These are phyloP conservation scores for Cariama cristata DNA, from an alignment of 2,113 vertebrate species.

Conservation along the genomic window DNA sequence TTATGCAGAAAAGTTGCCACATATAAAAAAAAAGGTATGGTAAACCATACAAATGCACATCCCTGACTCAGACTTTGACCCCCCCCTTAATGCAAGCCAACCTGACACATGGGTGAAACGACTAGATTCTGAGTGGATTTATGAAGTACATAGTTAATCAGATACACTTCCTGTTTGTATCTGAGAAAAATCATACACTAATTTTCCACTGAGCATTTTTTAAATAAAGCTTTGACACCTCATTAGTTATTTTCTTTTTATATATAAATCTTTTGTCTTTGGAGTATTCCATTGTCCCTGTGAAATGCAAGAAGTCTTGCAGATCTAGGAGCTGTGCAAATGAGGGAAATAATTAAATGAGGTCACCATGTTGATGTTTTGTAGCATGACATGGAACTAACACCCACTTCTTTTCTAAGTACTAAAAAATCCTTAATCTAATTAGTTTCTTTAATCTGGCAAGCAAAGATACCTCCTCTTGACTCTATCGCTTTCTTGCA, in stretches of 20 bases:
- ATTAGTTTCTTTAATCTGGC: slow-evolving; percentile 77
- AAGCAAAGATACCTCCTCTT: slow-evolving; percentile 57
- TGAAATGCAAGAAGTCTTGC: slow-evolving; percentile 50
- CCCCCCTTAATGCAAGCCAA: not conserved
- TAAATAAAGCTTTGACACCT: slow-evolving; percentile 19
- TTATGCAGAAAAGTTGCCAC: not conserved
- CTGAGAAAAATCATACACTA: not conserved
- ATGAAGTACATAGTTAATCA: not conserved
- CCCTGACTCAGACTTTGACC: not conserved
- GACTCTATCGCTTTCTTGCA: slow-evolving; percentile 29
- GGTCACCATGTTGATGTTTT: slow-evolving; percentile 49
- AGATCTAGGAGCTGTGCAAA: slow-evolving; percentile 52
- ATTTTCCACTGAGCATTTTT: not conserved
- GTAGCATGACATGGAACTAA: slow-evolving; percentile 60
- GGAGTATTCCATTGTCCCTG: slow-evolving; percentile 47
- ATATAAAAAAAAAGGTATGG: not conserved
- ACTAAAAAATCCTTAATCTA: slow-evolving; percentile 71
- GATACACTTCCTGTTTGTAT: not conserved
- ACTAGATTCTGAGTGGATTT: not conserved
- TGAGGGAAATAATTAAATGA: slow-evolving; percentile 71
- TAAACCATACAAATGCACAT: not conserved
- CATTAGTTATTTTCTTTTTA: slow-evolving; percentile 42
- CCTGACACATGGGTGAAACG: not conserved
- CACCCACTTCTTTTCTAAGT: slow-evolving; percentile 67
- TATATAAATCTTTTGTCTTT: slow-evolving; percentile 64